Percentiles rank a stretch among this genome's conserved stretches.
Evolutionary conservation across 2,888 invertebrate species (phyloP).

Genomic region (Creontiades dilutus): DNA sequence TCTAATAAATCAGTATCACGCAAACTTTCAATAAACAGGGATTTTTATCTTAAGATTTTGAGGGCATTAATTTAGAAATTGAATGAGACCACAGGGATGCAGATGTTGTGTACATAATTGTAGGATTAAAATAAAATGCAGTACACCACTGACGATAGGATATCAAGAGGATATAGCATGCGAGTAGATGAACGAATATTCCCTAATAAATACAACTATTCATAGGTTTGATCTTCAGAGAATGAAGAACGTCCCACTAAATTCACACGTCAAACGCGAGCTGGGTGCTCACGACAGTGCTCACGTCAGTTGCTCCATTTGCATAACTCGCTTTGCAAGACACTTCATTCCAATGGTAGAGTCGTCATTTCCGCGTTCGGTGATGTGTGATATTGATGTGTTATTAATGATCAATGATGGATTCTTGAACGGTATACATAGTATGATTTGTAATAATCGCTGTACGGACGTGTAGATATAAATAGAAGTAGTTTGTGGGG

Average conservation of each 20-base stretch:
- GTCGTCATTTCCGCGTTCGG: neutral
- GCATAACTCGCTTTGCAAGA: slow-evolving; percentile 22
- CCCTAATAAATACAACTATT: neutral
- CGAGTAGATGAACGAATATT: no score
- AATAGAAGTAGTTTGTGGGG: neutral
- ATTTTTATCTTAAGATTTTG: no score
- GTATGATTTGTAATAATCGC: neutral
- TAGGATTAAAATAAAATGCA: no score
- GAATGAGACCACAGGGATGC: no score
- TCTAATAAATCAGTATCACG: no score
- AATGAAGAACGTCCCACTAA: neutral
- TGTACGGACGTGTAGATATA: neutral
- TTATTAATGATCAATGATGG: slow-evolving; percentile 36
- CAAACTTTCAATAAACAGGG: no score
- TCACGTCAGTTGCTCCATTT: slow-evolving; percentile 28
- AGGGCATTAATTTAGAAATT: no score
- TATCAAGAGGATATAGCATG: no score
- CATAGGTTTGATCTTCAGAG: neutral
- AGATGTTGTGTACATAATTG: no score
- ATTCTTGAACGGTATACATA: neutral
- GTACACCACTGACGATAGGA: no score
- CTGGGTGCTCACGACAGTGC: neutral
- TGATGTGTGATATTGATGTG: slow-evolving; percentile 20
- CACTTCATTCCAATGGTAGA: neutral
- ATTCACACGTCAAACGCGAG: slow-evolving; percentile 5